Base-by-base conservation (phyloP, 2,113 vertebrate species). In the Cinclus mexicanus region DNA sequence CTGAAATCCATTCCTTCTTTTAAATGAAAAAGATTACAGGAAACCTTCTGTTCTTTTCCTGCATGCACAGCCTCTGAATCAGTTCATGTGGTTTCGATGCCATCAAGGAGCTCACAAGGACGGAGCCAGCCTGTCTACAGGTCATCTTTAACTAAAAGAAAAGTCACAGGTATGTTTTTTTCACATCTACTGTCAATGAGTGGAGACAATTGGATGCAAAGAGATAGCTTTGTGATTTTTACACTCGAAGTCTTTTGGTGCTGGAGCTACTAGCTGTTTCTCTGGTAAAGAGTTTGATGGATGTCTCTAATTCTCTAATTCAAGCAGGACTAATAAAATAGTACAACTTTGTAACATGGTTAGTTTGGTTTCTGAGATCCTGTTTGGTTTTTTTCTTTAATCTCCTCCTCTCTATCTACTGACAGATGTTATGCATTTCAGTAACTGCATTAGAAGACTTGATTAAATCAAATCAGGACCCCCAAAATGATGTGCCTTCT, bases 1-100 rank as follows among this genome's bases (percentile, higher is more conserved):
- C 64, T 83, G 52, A 87, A 92, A 59, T 77, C 16, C 4, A 3
- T 39, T 81, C 5, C 42, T 89, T 50, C 44, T 71, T 87, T 80
- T 44, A 29, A 55, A 5, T 46, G 11, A 29, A 49, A 77, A 88
- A 50, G 3, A 5, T 88, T 89, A 85, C 49, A 83, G 25, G 52
- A 88, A 80, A 55, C 2, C 31, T 35, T 83, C 35, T 98, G 94
- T 93, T 98, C 98, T 98, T 98, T 91, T 95, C 88, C 95, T 89
- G 89, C 96, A 83, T 97, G 93, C 95, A 70, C 97, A 99, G 99
- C 99, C 61, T 99, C 99, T 92, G 99, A 99, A 97, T 99, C 99
- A 61, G 98, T 99, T 98, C 98, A 99, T 93, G 98, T 99, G 98
- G 98, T 99, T 97, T 99, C 99, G 10, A 97, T 99, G 95, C 98